Evolutionary conservation across 2,113 vertebrate species (phyloP), one percentile per base, ranked within the genome.

Genomic region (Triplophysa rosa): DNA sequence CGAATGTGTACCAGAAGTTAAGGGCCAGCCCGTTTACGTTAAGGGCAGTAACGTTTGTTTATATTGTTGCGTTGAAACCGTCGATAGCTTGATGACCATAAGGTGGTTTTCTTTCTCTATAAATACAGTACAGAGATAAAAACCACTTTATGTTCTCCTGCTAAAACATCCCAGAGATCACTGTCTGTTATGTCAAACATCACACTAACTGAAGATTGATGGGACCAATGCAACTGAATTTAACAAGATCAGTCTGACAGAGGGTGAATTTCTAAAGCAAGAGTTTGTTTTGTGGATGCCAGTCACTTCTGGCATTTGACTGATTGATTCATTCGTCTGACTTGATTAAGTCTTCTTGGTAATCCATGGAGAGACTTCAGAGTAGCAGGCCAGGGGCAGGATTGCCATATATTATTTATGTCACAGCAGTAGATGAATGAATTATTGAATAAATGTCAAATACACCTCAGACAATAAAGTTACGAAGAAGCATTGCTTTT

Each of bases 391-490:
- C 62, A 17, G 29, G 8, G 33, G 17, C 58, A 56, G 72, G 2
- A 42, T 72, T 64, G 26, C n/a, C 16, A 14, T 56, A 37, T 17
- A 24, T 71, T 65, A 82, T 71, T 64, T 71, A 82, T 69, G 66
- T 66, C 54, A 40, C 72, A 52, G 19, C 40, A 37, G 66, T 70
- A 61, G 70, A 61, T 80, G 33, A 80, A 70, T 65, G 16, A 70
- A 71, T 26, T 77, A 67, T 72, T 72, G 73, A 71, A 61, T 59
- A 24, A 77, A 24, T 77, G 45, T 21, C 78, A 49, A 74, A 70
- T 70, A 47, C 37, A 56, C 11, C 65, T 19, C 29, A 45, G 29
- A 37, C 49, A 64, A 17, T 63, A 1, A 37, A 56, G n/a, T 16
- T 21, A 52, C 19, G 49, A 17, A 3, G n/a, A 56, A n/a, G 5